Evolutionary conservation across 2,797 vertebrate species (phyloP).

Genomic region (Xyrichtys novacula): DNA sequence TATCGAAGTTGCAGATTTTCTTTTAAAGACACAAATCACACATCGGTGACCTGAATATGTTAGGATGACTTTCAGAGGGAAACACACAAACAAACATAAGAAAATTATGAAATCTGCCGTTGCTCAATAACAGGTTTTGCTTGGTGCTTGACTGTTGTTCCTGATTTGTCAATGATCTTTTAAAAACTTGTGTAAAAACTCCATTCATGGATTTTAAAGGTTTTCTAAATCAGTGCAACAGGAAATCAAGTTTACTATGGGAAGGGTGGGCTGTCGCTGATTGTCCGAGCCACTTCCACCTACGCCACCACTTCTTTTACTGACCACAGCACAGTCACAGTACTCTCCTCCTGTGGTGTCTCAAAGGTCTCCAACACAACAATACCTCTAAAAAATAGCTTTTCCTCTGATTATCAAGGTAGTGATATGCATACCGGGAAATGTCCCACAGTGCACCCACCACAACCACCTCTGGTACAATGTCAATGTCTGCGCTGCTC

Average conservation of each 20-base stretch:
- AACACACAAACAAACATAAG: slow-evolving; percentile 3
- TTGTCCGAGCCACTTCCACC: slow-evolving; percentile 82
- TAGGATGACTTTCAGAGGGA: neutral
- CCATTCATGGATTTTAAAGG: slow-evolving; percentile 77
- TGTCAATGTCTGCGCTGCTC: slow-evolving; percentile 63
- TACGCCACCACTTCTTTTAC: slow-evolving; percentile 74
- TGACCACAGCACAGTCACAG: slow-evolving; percentile 60
- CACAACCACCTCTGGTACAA: slow-evolving; percentile 51
- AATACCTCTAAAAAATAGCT: slow-evolving; percentile 77
- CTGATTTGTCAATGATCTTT: slow-evolving; percentile 70
- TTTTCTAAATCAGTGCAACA: slow-evolving; percentile 51
- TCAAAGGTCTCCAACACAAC: slow-evolving; percentile 77
- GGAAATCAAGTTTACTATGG: slow-evolving; percentile 79
- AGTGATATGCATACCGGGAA: slow-evolving; percentile 61
- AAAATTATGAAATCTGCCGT: slow-evolving; percentile 5
- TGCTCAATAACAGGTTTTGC: slow-evolving; percentile 16
- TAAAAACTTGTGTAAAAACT: slow-evolving; percentile 48
- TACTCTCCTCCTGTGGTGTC: slow-evolving; percentile 75
- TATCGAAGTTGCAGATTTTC: slow-evolving; percentile 21
- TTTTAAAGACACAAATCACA: slow-evolving; percentile 30
- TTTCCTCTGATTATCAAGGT: slow-evolving; percentile 80
- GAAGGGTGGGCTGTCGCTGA: slow-evolving; percentile 76
- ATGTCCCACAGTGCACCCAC: slow-evolving; percentile 59
- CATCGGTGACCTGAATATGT: slow-evolving; percentile 26
- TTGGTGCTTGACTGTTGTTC: slow-evolving; percentile 11